Conservation (phyloP, 2,888 invertebrate species). For the Orgyia antiqua region DNA sequence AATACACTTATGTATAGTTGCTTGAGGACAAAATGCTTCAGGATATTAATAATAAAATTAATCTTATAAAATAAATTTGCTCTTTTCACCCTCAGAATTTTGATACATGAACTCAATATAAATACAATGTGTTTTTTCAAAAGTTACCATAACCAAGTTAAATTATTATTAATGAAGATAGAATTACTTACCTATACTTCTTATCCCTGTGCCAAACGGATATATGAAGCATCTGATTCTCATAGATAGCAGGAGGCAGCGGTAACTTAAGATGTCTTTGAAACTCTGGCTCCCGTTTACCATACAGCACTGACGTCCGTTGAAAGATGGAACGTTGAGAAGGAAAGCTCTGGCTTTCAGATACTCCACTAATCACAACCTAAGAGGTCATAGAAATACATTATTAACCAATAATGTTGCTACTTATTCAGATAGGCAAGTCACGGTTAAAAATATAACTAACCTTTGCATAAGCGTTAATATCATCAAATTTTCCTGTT, state of each 20-base stretch:
- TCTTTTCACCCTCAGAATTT: too few relatives aligned
- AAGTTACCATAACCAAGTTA: too few relatives aligned
- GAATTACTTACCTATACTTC: slow-evolving; percentile 81
- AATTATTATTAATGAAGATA: too few relatives aligned
- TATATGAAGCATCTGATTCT: slow-evolving; percentile 82
- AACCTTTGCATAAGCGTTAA: slow-evolving; percentile 91
- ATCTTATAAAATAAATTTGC: too few relatives aligned
- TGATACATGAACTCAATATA: too few relatives aligned
- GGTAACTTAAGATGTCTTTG: slow-evolving; percentile 87
- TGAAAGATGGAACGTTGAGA: slow-evolving; percentile 81
- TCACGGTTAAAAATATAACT: slow-evolving; percentile 9
- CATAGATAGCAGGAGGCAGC: slow-evolving; percentile 70
- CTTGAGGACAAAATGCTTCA: too few relatives aligned
- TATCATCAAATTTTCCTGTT: slow-evolving; percentile 80
- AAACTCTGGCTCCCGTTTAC: slow-evolving; percentile 87
- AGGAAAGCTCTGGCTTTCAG: slow-evolving; percentile 57
- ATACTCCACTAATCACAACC: slow-evolving; percentile 77
- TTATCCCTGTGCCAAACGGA: slow-evolving; percentile 94
- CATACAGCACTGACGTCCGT: slow-evolving; percentile 88
- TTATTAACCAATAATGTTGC: too few relatives aligned
- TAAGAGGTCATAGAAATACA: slow-evolving; percentile 33
- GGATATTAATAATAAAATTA: too few relatives aligned
- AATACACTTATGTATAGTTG: too few relatives aligned
- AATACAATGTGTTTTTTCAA: too few relatives aligned
- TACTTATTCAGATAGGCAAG: too few relatives aligned